phyloP scores from a whole-genome alignment of 2,113 vertebrate species.

The Pontoporia blainvillei region DNA sequence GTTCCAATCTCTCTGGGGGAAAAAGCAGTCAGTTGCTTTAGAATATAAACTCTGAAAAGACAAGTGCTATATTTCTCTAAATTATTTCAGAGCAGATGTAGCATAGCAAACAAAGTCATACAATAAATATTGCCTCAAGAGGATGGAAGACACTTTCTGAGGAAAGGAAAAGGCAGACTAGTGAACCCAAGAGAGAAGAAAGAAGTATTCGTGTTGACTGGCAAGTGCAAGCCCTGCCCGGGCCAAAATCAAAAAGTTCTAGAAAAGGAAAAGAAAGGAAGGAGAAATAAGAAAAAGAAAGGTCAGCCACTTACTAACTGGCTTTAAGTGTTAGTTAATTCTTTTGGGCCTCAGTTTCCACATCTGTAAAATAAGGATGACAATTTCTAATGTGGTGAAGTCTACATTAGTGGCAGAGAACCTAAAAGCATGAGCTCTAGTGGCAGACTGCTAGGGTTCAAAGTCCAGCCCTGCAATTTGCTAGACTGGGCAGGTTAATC shows the following conservation, averaged over 20 bases:
- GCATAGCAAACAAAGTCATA: neutral
- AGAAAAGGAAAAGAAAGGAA: neutral
- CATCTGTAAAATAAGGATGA: neutral
- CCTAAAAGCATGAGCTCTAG: neutral
- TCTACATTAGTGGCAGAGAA: neutral
- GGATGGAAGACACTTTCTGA: neutral
- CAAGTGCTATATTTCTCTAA: neutral
- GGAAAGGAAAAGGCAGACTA: neutral
- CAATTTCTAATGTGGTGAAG: neutral
- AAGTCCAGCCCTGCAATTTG: neutral
- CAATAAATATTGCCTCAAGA: neutral
- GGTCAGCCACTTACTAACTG: neutral
- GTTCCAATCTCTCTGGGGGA: slow-evolving; percentile 89
- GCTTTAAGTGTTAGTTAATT: neutral
- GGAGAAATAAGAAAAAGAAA: neutral
- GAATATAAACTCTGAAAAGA: neutral
- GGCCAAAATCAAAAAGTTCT: neutral
- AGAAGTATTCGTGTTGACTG: neutral
- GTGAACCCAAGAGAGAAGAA: neutral
- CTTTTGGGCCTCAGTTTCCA: neutral
- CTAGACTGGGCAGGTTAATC: neutral
- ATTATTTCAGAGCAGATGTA: neutral
- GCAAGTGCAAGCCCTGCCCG: neutral
- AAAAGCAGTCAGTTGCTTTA: neutral
- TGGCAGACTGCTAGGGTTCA: neutral